Conservation (phyloP, 64 coral and sea anemone genomes). For the Stichodactyla mertensii region DNA sequence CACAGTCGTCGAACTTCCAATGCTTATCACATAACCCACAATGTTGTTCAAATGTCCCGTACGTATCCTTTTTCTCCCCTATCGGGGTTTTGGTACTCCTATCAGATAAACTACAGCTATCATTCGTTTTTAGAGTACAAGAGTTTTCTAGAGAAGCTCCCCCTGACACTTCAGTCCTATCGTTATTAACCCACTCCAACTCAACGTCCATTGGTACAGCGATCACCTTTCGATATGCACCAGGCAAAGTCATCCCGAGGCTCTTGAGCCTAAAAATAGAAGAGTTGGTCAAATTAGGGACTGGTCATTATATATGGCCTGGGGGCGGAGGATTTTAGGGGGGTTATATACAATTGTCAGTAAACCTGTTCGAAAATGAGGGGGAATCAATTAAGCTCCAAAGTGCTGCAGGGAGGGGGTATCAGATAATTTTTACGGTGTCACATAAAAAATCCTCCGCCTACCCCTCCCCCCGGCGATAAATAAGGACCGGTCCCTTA, state of each 20-base stretch:
- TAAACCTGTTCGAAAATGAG: no score
- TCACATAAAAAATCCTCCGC: no score
- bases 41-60: background rate
- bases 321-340: no score
- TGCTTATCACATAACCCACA: background rate
- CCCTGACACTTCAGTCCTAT: background rate
- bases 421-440: no score
- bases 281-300: background rate
- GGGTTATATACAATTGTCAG: no score
- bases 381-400: no score
- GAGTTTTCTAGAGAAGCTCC: background rate
- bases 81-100: background rate
- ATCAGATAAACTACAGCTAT: background rate
- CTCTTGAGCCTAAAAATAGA: background rate
- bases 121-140: background rate
- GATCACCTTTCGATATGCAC: conserved; percentile 81
- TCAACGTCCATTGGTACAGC: conserved; percentile 40
- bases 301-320: no score
- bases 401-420: no score
- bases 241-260: background rate
- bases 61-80: background rate
- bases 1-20: background rate
- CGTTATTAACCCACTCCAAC: conserved; percentile 24
- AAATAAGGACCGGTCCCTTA: no score
- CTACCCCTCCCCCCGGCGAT: no score